Conservation (phyloP, 1,140 invertebrate species). For the Potamilus streckersoni region DNA sequence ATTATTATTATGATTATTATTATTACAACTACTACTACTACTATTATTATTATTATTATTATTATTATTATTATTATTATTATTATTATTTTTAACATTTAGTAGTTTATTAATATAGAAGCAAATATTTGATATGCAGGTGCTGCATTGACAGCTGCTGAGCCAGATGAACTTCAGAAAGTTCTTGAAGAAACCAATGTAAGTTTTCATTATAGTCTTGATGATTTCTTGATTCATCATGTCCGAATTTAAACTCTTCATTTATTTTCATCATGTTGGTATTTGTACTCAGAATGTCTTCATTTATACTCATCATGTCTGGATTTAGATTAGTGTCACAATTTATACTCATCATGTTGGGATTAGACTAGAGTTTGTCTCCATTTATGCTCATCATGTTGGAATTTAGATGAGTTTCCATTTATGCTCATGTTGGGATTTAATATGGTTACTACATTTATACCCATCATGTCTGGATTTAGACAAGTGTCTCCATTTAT, state of each 20-base stretch:
- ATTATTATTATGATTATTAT: too few species aligned
- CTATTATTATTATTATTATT: too few species aligned
- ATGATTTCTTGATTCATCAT: not conserved
- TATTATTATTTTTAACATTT: not conserved
- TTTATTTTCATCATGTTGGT: too few species aligned
- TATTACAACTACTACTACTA: too few species aligned
- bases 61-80: not conserved
- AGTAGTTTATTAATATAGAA: not conserved
- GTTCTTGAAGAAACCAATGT: constrained; percentile 97
- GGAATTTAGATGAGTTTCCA: too few species aligned
- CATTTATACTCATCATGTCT: not conserved
- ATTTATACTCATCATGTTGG: too few species aligned
- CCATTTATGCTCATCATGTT: too few species aligned
- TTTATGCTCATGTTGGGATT: too few species aligned
- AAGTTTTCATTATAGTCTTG: constrained; percentile 58
- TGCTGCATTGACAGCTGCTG: constrained; percentile 93
- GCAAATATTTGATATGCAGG: constrained; percentile 69
- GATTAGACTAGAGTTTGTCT: too few species aligned
- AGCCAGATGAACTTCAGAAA: constrained; percentile 90
- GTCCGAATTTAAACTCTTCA: not conserved
- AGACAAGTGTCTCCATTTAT: not conserved
- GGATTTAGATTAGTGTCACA: not conserved
- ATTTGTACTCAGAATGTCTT: too few species aligned
- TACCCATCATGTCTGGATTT: not conserved
- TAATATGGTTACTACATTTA: too few species aligned